These are phyloP conservation scores for Pseudanteris insignis DNA, from an alignment of 2,888 invertebrate genomes.

Conservation along the genomic window DNA sequence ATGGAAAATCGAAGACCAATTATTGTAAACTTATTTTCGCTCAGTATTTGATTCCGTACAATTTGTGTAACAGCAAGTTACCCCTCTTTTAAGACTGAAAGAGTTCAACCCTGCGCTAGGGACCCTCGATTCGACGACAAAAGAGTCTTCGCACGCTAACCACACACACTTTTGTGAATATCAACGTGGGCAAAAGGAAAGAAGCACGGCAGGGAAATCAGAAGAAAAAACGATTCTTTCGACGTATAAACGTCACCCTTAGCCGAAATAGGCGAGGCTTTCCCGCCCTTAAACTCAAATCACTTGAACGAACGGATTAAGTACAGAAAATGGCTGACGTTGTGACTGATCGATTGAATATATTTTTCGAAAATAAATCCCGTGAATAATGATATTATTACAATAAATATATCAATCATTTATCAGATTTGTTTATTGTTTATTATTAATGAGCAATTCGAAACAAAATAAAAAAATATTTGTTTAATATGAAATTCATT, in stretches of 20 bases:
- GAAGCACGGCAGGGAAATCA: slow-evolving; percentile 9
- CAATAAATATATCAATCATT: too few relatives aligned
- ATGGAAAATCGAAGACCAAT: too few relatives aligned
- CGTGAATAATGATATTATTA: too few relatives aligned
- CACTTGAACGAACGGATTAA: slow-evolving; percentile 2
- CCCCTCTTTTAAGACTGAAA: slow-evolving; percentile 24
- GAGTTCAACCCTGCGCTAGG: slow-evolving; percentile 29
- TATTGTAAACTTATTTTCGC: too few relatives aligned
- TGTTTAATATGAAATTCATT: too few relatives aligned
- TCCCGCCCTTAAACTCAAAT: slow-evolving; percentile 18
- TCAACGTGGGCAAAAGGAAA: slow-evolving; percentile 9
- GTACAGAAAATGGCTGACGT: slow-evolving; percentile 12
- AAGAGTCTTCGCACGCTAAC: slow-evolving; percentile 28
- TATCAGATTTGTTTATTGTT: too few relatives aligned
- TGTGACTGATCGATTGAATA: slow-evolving; percentile 9
- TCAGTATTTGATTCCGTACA: slow-evolving; percentile 19
- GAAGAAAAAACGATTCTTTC: slow-evolving; percentile 16
- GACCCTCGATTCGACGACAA: slow-evolving; percentile 44
- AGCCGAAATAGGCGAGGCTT: slow-evolving; percentile 24
- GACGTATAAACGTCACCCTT: slow-evolving; percentile 18
- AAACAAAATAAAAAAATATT: too few relatives aligned
- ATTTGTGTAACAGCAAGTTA: slow-evolving; percentile 55
- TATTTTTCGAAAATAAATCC: not conserved
- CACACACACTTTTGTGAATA: slow-evolving; percentile 29
- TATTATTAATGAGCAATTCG: too few relatives aligned